Percentiles rank a stretch among this genome's conserved stretches.
Conservation (phyloP, 2,113 vertebrate genomes). For the Aphyosemion australe region DNA sequence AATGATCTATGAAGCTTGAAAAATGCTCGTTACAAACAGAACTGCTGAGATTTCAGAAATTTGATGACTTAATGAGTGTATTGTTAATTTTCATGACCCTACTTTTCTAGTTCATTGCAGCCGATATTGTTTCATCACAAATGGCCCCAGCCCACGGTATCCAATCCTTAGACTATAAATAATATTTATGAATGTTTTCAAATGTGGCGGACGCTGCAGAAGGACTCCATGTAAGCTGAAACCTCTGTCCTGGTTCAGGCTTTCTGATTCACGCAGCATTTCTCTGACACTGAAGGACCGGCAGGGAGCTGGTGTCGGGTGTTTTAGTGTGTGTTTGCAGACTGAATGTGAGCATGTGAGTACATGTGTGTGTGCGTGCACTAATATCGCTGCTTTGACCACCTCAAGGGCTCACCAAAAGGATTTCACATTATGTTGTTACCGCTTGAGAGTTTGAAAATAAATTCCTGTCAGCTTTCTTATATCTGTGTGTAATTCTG, state of each 20-base stretch:
- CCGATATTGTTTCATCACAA: slow-evolving; percentile 20
- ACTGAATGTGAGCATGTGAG: no score
- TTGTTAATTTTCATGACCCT: slow-evolving; percentile 19
- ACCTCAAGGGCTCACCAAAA: slow-evolving; percentile 35
- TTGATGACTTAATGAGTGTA: slow-evolving; percentile 26
- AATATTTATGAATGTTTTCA: slow-evolving; percentile 66
- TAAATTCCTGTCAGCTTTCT: no score
- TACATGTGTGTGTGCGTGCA: slow-evolving; percentile 26
- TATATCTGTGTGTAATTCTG: no score
- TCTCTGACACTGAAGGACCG: slow-evolving; percentile 61
- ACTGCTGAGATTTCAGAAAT: slow-evolving; percentile 28
- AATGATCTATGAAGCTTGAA: not conserved
- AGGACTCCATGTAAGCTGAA: slow-evolving; percentile 61
- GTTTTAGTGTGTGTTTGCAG: slow-evolving; percentile 19
- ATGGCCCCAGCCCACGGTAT: slow-evolving; percentile 29
- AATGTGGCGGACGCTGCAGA: slow-evolving; percentile 50
- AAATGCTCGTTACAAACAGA: not conserved
- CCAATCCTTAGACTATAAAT: slow-evolving; percentile 46
- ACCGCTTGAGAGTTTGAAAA: not conserved
- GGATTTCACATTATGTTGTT: slow-evolving; percentile 35
- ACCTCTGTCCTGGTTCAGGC: slow-evolving; percentile 48
- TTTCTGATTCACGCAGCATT: slow-evolving; percentile 60
- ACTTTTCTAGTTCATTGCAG: slow-evolving; percentile 24
- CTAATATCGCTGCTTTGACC: slow-evolving; percentile 7
- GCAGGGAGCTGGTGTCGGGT: slow-evolving; percentile 64